phyloP scores from a whole-genome alignment of 2,888 invertebrate genomes.

The Tachystola acroxantha region DNA sequence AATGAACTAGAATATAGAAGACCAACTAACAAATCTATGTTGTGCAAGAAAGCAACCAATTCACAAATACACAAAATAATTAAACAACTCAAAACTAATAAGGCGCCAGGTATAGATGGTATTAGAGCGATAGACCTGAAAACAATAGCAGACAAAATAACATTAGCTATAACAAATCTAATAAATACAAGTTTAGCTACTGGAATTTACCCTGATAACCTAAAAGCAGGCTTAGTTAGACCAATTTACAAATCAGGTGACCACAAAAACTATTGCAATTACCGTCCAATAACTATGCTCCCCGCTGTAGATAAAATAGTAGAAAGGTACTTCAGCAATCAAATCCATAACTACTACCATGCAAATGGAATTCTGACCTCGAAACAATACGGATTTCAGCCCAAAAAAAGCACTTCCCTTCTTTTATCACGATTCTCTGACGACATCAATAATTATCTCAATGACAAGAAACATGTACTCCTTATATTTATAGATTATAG shows the following conservation, averaged over 20 bases:
- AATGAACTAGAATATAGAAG: background rate
- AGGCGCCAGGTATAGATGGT: conserved; percentile 6
- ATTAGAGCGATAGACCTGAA: conserved; percentile 3
- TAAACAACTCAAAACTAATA: background rate
- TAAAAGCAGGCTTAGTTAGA: no score
- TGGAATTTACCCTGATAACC: conserved; percentile 3
- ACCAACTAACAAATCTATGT: background rate
- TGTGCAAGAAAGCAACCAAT: background rate
- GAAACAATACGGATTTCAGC: conserved; percentile 3
- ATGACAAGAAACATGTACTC: conserved; percentile 13
- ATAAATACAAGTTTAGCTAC: conserved; percentile 1
- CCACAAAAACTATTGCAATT: no score
- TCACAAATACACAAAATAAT: background rate
- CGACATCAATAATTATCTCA: conserved; percentile 7
- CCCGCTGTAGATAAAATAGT: no score
- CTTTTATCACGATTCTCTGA: conserved; percentile 8
- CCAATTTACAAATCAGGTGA: no score
- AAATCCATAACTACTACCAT: background rate
- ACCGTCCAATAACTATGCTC: no score
- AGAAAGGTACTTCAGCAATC: conserved; percentile 1
- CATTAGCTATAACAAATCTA: background rate
- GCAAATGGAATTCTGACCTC: background rate
- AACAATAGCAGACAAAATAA: conserved; percentile 1
- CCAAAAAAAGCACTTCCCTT: background rate
- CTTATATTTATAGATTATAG: conserved; percentile 15